Conservation (phyloP, 1,140 invertebrate species). For the Micrasema minimum region DNA sequence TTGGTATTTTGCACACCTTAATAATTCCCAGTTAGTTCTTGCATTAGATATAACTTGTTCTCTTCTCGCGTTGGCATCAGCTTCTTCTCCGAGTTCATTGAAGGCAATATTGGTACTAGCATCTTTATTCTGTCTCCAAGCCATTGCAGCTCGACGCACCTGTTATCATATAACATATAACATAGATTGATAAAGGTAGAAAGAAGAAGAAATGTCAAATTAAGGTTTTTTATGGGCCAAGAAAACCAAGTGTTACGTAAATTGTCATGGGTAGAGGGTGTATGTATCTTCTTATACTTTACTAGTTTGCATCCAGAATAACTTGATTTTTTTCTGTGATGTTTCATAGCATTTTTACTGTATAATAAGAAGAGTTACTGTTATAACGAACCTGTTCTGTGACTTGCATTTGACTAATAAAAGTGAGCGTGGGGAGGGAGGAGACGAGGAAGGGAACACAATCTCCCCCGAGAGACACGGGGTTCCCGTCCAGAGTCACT, state of each 20-base stretch:
- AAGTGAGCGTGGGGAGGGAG: constrained; percentile 76
- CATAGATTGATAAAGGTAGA: too few relatives aligned
- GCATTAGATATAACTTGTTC: constrained; percentile 86
- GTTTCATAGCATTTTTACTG: too few relatives aligned
- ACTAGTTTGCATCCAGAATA: too few relatives aligned
- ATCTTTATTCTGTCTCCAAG: constrained; percentile 81
- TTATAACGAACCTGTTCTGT: constrained; percentile 77
- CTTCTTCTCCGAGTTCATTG: constrained; percentile 74
- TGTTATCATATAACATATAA: too few relatives aligned
- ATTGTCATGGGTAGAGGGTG: too few relatives aligned
- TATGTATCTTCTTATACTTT: too few relatives aligned
- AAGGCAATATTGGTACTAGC: constrained; percentile 72
- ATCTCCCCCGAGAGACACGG: constrained; percentile 77
- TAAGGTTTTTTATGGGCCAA: too few relatives aligned
- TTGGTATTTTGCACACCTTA: constrained; percentile 63
- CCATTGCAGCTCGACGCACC: constrained; percentile 76
- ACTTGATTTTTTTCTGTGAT: too few relatives aligned
- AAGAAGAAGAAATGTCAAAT: too few relatives aligned
- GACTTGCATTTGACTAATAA: constrained; percentile 79
- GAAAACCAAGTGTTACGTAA: too few relatives aligned
- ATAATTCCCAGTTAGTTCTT: constrained; percentile 82
- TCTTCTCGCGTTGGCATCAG: constrained; percentile 72
- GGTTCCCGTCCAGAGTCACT: constrained; percentile 89
- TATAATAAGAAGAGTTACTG: neutral
- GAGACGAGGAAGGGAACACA: constrained; percentile 83